These are phyloP conservation scores for Andrena marginata DNA, from an alignment of 2,888 invertebrate genomes.

Conservation along the genomic window DNA sequence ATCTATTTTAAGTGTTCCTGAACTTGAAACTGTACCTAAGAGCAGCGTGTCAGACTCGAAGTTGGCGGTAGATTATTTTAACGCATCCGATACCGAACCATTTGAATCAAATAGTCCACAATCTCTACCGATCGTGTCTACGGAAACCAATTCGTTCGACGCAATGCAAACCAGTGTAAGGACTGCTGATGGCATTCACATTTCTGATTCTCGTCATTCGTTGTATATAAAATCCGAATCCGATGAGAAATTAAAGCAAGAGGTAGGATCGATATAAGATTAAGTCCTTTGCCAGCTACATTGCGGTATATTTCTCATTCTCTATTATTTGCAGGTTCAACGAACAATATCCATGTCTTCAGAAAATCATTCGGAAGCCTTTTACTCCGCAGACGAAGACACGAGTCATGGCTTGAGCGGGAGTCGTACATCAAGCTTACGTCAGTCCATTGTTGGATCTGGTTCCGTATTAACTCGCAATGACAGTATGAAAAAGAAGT, in stretches of 20 bases:
- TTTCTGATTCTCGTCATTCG: slow-evolving; percentile 90
- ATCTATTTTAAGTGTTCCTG: slow-evolving; percentile 85
- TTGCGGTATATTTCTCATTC: neutral
- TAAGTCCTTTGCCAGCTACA: neutral
- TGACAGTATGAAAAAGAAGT: slow-evolving; percentile 86
- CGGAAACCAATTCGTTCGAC: slow-evolving; percentile 73
- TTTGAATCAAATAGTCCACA: slow-evolving; percentile 80
- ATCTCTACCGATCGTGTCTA: slow-evolving; percentile 77
- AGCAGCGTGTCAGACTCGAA: slow-evolving; percentile 95
- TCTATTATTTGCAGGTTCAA: slow-evolving; percentile 86
- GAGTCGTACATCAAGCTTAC: slow-evolving; percentile 89
- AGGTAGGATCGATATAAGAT: slow-evolving; percentile 80
- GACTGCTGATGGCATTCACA: slow-evolving; percentile 86
- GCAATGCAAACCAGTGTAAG: slow-evolving; percentile 85
- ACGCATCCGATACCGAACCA: slow-evolving; percentile 81
- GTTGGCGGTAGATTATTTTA: slow-evolving; percentile 91
- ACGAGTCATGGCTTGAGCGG: slow-evolving; percentile 87
- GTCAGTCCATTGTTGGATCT: slow-evolving; percentile 89
- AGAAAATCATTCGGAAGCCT: slow-evolving; percentile 96
- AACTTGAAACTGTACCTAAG: slow-evolving; percentile 88
- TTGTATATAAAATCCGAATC: slow-evolving; percentile 87
- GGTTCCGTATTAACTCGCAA: slow-evolving; percentile 84
- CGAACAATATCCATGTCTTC: slow-evolving; percentile 95
- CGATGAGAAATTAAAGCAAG: slow-evolving; percentile 87
- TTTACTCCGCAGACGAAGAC: slow-evolving; percentile 97